These are phyloP conservation scores for Mugil cephalus DNA, from an alignment of 2,113 vertebrate genomes.

Conservation along the genomic window DNA sequence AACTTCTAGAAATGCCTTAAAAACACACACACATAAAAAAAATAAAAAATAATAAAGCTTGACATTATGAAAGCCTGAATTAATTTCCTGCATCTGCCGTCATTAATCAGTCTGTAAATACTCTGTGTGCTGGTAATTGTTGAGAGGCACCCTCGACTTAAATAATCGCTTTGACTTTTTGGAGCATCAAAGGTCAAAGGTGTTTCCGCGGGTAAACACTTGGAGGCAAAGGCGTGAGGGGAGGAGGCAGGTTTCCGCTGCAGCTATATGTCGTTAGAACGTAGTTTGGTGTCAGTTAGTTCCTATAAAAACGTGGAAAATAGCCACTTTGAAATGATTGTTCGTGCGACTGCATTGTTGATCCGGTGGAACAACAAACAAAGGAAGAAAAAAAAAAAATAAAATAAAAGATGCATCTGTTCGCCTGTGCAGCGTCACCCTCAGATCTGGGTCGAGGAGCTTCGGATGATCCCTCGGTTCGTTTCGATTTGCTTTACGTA, in stretches of 20 bases:
- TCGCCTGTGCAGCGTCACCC: not conserved
- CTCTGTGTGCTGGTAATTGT: constrained; percentile 62
- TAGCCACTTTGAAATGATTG: too few species aligned
- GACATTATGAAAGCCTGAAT: constrained; percentile 55
- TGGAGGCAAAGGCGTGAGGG: not conserved
- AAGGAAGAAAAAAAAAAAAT: too few species aligned
- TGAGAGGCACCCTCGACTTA: constrained; percentile 55
- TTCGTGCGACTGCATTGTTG: too few species aligned
- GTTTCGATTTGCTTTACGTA: not conserved
- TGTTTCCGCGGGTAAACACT: constrained; percentile 55
- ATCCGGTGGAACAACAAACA: too few species aligned
- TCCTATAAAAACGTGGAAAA: too few species aligned
- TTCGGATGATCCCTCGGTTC: not conserved
- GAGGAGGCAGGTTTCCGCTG: too few species aligned
- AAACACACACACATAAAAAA: constrained; percentile 20
- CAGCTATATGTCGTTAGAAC: too few species aligned
- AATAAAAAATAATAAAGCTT: constrained; percentile 44
- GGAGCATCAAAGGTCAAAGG: constrained; percentile 69
- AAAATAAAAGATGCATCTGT: not conserved
- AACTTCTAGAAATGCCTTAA: constrained; percentile 49
- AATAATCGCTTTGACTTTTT: constrained; percentile 77
- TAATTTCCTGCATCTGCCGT: constrained; percentile 25
- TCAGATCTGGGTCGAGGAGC: not conserved
- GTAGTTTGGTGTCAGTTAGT: not conserved
- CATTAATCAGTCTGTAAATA: constrained; percentile 73